Evolutionary conservation across 2,888 invertebrate genomes (phyloP).

Genomic region (Trissolcus brochymenae): DNA sequence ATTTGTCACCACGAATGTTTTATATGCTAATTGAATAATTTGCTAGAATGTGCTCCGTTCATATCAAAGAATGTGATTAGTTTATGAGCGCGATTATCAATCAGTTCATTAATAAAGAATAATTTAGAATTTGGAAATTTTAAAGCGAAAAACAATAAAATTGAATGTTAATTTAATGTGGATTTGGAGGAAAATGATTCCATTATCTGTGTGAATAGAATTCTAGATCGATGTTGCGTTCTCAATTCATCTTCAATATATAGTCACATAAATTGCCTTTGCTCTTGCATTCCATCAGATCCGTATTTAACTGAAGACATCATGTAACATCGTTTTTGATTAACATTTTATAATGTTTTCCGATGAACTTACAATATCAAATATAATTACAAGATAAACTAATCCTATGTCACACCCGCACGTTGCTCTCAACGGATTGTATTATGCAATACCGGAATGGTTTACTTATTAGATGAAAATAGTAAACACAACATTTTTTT

Average conservation of each 20-base stretch:
- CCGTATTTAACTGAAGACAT: conserved; percentile 43
- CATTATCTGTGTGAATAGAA: conserved; percentile 36
- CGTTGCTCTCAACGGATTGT: too few species aligned
- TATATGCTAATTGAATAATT: background rate
- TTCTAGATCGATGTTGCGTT: conserved; percentile 48
- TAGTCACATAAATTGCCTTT: conserved; percentile 46
- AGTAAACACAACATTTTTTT: background rate
- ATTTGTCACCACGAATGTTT: too few species aligned
- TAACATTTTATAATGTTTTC: conserved; percentile 49
- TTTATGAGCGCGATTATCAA: conserved; percentile 5
- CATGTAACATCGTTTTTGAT: conserved; percentile 33
- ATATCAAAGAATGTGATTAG: background rate
- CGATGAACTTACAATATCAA: conserved; percentile 42
- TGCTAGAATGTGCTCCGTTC: background rate
- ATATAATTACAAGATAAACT: conserved; percentile 49
- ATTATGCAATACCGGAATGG: too few species aligned
- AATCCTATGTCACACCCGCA: too few species aligned
- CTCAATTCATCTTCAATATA: conserved; percentile 43
- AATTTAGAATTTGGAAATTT: background rate
- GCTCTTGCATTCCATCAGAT: conserved; percentile 50
- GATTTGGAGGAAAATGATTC: conserved; percentile 11
- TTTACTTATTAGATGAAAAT: too few species aligned
- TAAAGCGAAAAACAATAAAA: background rate
- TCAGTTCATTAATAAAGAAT: background rate
- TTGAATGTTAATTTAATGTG: background rate